phyloP scores from a whole-genome alignment of 2,113 vertebrate genomes.

The Xenopus laevis region DNA sequence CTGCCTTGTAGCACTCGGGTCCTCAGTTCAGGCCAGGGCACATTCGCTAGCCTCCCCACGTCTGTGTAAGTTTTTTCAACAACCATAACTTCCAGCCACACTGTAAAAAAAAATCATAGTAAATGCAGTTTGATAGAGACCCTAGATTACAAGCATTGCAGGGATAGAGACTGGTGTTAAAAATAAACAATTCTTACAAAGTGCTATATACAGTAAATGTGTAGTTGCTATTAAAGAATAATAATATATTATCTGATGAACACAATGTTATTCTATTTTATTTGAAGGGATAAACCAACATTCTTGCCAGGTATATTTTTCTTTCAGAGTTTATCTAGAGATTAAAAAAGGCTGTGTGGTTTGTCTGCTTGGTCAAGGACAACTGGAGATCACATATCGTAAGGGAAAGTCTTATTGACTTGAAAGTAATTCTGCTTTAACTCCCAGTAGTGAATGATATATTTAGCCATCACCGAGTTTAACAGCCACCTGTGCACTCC shows the following conservation, averaged over 20 bases:
- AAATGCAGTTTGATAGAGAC: no score
- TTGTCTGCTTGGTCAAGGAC: constrained; percentile 66
- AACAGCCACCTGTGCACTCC: constrained; percentile 47
- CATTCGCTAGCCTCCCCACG: no score
- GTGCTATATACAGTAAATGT: no score
- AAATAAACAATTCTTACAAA: no score
- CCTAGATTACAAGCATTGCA: no score
- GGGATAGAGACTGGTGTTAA: no score
- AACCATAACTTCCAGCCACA: no score
- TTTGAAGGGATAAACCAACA: constrained; percentile 51
- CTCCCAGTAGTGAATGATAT: constrained; percentile 62
- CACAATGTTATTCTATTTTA: background rate
- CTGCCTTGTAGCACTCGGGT: no score
- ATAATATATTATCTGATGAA: constrained; percentile 20
- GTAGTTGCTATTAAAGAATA: no score
- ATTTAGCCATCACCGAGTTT: constrained; percentile 62
- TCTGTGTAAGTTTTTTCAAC: no score
- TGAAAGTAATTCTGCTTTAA: constrained; percentile 55
- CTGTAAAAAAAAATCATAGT: no score
- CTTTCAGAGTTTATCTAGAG: constrained; percentile 53
- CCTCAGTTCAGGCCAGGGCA: no score
- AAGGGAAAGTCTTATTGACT: constrained; percentile 67
- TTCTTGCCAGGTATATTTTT: constrained; percentile 42
- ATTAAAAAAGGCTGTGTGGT: constrained; percentile 62
- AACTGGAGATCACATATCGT: constrained; percentile 66